A percentile compares a stretch with the other conserved stretches of the same genome.
Evolutionary conservation across 2,113 vertebrate species (phyloP).

Genomic region (Nothobranchius kuhntae): DNA sequence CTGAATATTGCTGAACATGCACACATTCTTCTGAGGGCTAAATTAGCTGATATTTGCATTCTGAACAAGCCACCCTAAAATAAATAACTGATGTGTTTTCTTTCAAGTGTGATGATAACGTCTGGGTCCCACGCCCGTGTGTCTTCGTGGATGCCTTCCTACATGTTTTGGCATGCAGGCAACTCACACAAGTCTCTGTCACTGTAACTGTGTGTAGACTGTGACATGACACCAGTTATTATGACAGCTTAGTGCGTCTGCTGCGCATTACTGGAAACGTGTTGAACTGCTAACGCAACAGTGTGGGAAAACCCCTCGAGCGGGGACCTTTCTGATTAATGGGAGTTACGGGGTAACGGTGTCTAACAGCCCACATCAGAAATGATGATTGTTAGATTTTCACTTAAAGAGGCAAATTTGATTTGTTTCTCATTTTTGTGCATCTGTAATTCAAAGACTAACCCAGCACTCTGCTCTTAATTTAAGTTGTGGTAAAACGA

Average conservation of each 20-base stretch:
- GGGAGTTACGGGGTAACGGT: neutral
- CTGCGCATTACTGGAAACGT: slow-evolving; percentile 46
- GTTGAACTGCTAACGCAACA: slow-evolving; percentile 25
- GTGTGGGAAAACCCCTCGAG: slow-evolving; percentile 43
- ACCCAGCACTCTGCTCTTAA: neutral
- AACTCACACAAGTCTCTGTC: slow-evolving; percentile 40
- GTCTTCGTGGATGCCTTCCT: slow-evolving; percentile 14
- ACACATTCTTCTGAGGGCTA: neutral
- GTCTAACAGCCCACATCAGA: slow-evolving; percentile 35
- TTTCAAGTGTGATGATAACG: slow-evolving; percentile 20
- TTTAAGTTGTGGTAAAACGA: neutral
- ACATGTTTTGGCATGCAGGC: slow-evolving; percentile 18
- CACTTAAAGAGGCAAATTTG: slow-evolving; percentile 13
- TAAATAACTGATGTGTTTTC: slow-evolving; percentile 22
- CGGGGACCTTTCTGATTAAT: slow-evolving; percentile 40
- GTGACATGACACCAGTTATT: slow-evolving; percentile 44
- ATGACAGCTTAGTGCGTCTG: slow-evolving; percentile 54
- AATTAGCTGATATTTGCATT: slow-evolving; percentile 32
- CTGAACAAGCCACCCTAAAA: slow-evolving; percentile 3
- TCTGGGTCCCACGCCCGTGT: slow-evolving; percentile 20
- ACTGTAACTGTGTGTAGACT: slow-evolving; percentile 19
- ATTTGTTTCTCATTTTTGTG: slow-evolving; percentile 22
- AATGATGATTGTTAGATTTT: slow-evolving; percentile 5
- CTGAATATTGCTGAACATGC: neutral
- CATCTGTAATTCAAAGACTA: slow-evolving; percentile 6